These are phyloP conservation scores for Sphyrna mokarran DNA, from an alignment of 2,113 vertebrate species.

Conservation along the genomic window DNA sequence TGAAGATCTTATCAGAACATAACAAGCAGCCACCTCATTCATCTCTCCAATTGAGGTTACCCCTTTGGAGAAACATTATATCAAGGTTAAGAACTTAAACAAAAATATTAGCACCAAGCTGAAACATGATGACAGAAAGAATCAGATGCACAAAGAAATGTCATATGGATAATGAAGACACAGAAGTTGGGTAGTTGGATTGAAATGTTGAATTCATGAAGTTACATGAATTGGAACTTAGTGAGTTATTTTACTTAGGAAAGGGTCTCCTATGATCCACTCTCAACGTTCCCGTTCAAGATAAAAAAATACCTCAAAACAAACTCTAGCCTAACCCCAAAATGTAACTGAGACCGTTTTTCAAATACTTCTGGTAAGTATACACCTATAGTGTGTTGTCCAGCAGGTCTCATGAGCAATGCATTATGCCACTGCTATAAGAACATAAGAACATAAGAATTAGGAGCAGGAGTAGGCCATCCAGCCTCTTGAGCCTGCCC, in stretches of 20 bases:
- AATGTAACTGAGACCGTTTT: not conserved
- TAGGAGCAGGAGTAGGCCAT: too few species aligned
- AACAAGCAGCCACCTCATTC: not conserved
- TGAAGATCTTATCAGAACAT: not conserved
- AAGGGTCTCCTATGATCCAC: not conserved
- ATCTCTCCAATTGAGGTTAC: not conserved
- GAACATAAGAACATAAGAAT: too few species aligned
- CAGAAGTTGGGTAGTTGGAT: not conserved
- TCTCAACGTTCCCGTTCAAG: not conserved
- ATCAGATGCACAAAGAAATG: not conserved
- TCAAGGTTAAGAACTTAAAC: not conserved
- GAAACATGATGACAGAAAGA: not conserved
- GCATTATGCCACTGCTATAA: not conserved
- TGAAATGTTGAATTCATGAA: not conserved
- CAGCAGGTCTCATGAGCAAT: not conserved
- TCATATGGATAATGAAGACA: not conserved
- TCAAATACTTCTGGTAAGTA: not conserved
- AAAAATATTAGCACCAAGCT: not conserved
- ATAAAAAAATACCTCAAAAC: not conserved
- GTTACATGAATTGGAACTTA: not conserved
- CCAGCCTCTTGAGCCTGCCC: too few species aligned
- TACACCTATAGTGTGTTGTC: not conserved
- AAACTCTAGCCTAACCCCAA: not conserved
- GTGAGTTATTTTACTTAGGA: not conserved
- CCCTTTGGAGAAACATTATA: not conserved